These are phyloP conservation scores for Lepidocyrtoides sp. DNA, from an alignment of 2,888 invertebrate species.

Conservation along the genomic window DNA sequence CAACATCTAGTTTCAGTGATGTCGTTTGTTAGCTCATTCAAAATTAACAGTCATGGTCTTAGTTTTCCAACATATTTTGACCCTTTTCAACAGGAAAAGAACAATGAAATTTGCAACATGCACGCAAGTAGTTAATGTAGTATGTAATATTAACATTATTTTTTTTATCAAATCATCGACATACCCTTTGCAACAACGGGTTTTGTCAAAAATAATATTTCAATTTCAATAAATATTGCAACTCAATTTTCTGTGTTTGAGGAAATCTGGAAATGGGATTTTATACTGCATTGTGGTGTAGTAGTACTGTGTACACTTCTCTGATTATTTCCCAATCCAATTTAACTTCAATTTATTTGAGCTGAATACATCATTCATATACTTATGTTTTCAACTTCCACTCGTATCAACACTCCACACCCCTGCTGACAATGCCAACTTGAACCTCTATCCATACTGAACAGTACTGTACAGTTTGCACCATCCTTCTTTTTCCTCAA, in stretches of 20 bases:
- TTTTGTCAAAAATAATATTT: slow-evolving; percentile 7
- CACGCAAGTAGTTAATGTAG: too few species aligned
- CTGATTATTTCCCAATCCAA: slow-evolving; percentile 54
- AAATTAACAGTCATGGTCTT: too few species aligned
- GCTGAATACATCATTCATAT: slow-evolving; percentile 41
- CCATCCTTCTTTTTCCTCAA: slow-evolving; percentile 43
- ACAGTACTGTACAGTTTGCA: too few species aligned
- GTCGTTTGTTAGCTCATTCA: too few species aligned
- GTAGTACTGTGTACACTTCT: background rate
- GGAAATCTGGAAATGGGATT: slow-evolving; percentile 19
- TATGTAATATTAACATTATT: too few species aligned
- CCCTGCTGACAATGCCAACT: slow-evolving; percentile 8
- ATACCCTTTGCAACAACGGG: background rate
- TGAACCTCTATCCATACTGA: slow-evolving; percentile 45
- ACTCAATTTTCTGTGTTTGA: background rate
- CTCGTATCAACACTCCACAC: background rate
- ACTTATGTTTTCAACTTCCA: background rate
- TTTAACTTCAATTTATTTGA: slow-evolving; percentile 13
- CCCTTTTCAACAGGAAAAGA: too few species aligned
- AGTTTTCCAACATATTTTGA: too few species aligned
- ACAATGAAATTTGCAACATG: too few species aligned
- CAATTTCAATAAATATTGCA: slow-evolving; percentile 17
- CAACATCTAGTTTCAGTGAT: too few species aligned
- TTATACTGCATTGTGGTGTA: background rate
- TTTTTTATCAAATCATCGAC: too few species aligned